Evolutionary conservation across 2,888 invertebrate species (phyloP).

Genomic region (Cinara cedri): DNA sequence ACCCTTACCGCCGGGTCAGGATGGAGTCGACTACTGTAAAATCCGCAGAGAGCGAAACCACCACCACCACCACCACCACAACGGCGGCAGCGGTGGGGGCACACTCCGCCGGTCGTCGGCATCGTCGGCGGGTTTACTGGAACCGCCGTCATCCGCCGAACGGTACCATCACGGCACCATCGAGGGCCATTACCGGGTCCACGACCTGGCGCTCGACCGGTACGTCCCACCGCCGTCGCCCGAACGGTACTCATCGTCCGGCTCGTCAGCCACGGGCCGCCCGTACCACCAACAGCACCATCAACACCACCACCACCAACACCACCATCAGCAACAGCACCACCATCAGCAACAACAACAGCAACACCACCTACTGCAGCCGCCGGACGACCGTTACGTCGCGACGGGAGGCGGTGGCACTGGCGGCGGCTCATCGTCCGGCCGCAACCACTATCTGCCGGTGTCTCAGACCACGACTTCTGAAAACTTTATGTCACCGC

Average conservation of each 20-base stretch:
- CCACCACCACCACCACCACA: slow-evolving; percentile 35
- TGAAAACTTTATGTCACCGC: slow-evolving; percentile 54
- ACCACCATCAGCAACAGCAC: background rate
- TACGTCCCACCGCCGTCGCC: slow-evolving; percentile 54
- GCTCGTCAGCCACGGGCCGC: slow-evolving; percentile 2
- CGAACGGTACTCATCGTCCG: slow-evolving; percentile 42
- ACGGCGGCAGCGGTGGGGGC: slow-evolving; percentile 4
- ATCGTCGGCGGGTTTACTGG: slow-evolving; percentile 60
- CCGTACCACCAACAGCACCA: slow-evolving; percentile 15
- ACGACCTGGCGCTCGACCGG: slow-evolving; percentile 51
- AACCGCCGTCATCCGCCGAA: slow-evolving; percentile 63
- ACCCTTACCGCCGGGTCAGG: slow-evolving; percentile 55
- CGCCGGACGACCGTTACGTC: background rate
- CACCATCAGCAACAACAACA: background rate
- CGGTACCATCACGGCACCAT: slow-evolving; percentile 60
- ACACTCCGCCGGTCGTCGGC: slow-evolving; percentile 48
- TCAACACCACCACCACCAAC: background rate
- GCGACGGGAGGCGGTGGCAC: background rate
- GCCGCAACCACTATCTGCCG: slow-evolving; percentile 41
- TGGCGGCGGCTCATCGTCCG: background rate
- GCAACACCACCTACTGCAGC: too few species aligned
- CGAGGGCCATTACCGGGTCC: slow-evolving; percentile 63
- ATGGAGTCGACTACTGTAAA: slow-evolving; percentile 54
- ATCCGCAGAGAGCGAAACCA: slow-evolving; percentile 51
- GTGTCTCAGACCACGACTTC: slow-evolving; percentile 49